A percentile compares a stretch with the other conserved stretches of the same genome.
phyloP scores from a whole-genome alignment of 1,140 invertebrate species.

The Megalopta genalis region DNA sequence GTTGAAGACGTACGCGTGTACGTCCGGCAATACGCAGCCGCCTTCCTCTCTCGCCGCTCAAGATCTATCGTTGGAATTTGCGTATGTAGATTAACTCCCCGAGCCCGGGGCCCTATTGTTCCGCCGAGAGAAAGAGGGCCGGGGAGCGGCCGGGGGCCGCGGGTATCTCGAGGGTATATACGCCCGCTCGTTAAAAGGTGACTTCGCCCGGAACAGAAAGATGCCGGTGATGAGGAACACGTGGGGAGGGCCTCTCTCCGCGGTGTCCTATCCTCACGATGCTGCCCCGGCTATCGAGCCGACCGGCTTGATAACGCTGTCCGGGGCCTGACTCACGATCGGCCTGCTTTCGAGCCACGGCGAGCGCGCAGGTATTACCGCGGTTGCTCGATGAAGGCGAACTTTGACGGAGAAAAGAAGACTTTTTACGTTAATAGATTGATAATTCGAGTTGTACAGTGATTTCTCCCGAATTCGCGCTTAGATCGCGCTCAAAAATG shows the following conservation, averaged over 20 bases:
- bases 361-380: too few species aligned
- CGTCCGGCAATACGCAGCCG: constrained; percentile 57
- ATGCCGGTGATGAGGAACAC: constrained; percentile 51
- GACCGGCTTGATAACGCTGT: background rate
- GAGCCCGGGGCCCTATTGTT: constrained; percentile 69
- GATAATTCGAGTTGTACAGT: too few species aligned
- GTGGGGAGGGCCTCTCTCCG: too few species aligned
- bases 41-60: constrained; percentile 56
- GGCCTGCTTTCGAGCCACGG: too few species aligned
- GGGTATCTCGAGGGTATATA: constrained; percentile 47
- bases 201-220: constrained; percentile 32
- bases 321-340: too few species aligned
- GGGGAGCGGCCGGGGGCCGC: constrained; percentile 44
- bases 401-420: too few species aligned
- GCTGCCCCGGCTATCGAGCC: background rate
- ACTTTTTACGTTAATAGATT: too few species aligned
- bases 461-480: too few species aligned
- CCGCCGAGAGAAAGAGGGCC: constrained; percentile 51
- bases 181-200: constrained; percentile 60
- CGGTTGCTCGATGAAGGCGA: too few species aligned
- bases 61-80: constrained; percentile 75
- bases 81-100: constrained; percentile 75
- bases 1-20: constrained; percentile 66
- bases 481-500: too few species aligned
- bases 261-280: background rate